phyloP scores from a whole-genome alignment of 2,888 invertebrate genomes.

The Euphydryas editha region DNA sequence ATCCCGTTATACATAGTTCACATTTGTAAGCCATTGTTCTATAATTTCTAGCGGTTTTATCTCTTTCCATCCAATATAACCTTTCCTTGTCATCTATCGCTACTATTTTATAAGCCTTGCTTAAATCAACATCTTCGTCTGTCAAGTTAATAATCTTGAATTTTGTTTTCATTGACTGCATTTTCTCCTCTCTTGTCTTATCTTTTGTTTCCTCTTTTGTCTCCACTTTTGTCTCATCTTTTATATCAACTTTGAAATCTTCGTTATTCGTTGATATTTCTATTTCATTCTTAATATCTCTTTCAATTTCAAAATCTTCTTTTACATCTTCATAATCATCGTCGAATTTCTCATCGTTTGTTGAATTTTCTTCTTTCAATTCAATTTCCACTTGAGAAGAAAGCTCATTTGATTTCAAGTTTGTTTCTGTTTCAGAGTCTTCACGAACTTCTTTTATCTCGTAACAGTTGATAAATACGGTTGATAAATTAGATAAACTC shows the following conservation, averaged over 20 bases:
- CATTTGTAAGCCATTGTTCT: constrained; percentile 52
- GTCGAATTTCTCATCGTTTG: constrained; percentile 38
- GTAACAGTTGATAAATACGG: not conserved
- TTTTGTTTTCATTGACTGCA: constrained; percentile 8
- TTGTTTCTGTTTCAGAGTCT: not conserved
- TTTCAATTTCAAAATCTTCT: constrained; percentile 48
- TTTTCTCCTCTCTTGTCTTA: constrained; percentile 47
- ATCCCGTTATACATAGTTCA: constrained; percentile 54
- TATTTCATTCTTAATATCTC: not conserved
- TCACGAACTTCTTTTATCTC: not conserved
- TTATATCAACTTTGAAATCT: not conserved
- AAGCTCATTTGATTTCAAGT: not conserved
- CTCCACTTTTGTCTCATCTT: constrained; percentile 21
- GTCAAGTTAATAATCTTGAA: constrained; percentile 33
- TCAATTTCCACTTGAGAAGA: not conserved
- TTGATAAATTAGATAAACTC: constrained; percentile 5
- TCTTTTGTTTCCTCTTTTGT: constrained; percentile 56
- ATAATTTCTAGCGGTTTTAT: constrained; percentile 42
- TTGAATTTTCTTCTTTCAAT: constrained; percentile 18
- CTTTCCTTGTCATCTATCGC: constrained; percentile 54
- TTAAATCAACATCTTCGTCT: not conserved
- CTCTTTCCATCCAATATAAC: constrained; percentile 43
- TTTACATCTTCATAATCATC: constrained; percentile 30
- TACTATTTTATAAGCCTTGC: constrained; percentile 25
- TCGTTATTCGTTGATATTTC: not conserved